Conservation (phyloP, 1,140 invertebrate species). For the Aphis craccivora region DNA sequence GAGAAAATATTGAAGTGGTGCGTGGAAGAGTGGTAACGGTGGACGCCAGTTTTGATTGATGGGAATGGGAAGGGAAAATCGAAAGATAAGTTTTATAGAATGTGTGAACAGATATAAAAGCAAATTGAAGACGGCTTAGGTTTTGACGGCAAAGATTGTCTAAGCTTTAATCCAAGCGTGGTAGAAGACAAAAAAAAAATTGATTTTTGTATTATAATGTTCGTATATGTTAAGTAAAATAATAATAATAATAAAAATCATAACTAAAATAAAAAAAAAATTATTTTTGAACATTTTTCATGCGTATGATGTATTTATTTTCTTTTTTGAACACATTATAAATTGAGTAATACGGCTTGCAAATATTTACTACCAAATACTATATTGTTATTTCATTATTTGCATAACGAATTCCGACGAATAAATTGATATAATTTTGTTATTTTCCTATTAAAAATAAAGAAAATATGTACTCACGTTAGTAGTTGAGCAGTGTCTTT, state of each 20-base stretch:
- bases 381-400: background rate
- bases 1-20: background rate
- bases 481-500: slow-evolving; percentile 91
- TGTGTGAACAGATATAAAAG: slow-evolving; percentile 43
- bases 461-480: slow-evolving; percentile 74
- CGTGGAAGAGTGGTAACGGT: background rate
- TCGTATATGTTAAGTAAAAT: background rate
- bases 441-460: background rate
- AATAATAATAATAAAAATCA: background rate
- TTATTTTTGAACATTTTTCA: background rate
- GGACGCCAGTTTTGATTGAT: slow-evolving; percentile 41
- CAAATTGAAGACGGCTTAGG: slow-evolving; percentile 16
- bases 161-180: background rate
- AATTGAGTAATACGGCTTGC: background rate
- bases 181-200: background rate
- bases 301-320: background rate
- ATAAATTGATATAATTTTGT: background rate
- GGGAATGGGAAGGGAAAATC: background rate
- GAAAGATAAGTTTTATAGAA: slow-evolving; percentile 31
- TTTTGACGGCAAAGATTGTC: slow-evolving; percentile 20
- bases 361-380: background rate
- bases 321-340: background rate
- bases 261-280: background rate
- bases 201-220: background rate
- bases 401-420: background rate